Base-by-base conservation (phyloP, 37 sponge, comb jelly and placozoan species). In the Agelas oroides region DNA sequence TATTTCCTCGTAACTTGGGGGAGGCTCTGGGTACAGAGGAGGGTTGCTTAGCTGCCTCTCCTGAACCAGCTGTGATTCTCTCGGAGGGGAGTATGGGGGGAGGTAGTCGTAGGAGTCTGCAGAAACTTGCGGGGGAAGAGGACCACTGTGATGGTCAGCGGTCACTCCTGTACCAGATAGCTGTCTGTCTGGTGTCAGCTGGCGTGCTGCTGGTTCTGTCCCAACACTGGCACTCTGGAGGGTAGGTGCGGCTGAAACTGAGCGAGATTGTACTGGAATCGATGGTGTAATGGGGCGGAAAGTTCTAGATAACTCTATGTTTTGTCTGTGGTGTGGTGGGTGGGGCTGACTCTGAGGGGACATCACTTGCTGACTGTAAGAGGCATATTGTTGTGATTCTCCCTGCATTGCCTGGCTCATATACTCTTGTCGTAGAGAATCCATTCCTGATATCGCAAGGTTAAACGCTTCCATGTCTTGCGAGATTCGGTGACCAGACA, bases 1-100 rank as follows among this genome's bases (percentile, higher is more conserved):
- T 69, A 86, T 86, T 64, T 86, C 86, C 20, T 78, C 79, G 30
- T 86, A 86, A 31, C 79, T 78, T 2, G 86, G 86, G 1, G 86
- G 86, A 39, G 86, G 86, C 16, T 86, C 86, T 0, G 64, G 71
- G n/a, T 76, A 85, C 53, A 28, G 55, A 8, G 32, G 40, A 6
- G 56, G 63, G 13, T 54, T 35, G 16, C 53, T 19, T 23, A 28
- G 27, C 24, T 65, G 65, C 20, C 62, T 17, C 6, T 46, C 31
- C 17, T 46, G 54, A 17, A 24, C 60, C 59, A 27, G 60, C 57
- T 60, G 53, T 32, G 15, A 24, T 54, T n/a, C 41, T 34, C 23
- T 34, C 0, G 84, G 84, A 20, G 84, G 84, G 17, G 84, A 84
- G 65, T 84, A 84, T 0, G 84, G 84, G 24, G 84, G 84, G 5